These are phyloP conservation scores for Exocentrus adspersus DNA, from an alignment of 2,888 invertebrate species.

Conservation along the genomic window DNA sequence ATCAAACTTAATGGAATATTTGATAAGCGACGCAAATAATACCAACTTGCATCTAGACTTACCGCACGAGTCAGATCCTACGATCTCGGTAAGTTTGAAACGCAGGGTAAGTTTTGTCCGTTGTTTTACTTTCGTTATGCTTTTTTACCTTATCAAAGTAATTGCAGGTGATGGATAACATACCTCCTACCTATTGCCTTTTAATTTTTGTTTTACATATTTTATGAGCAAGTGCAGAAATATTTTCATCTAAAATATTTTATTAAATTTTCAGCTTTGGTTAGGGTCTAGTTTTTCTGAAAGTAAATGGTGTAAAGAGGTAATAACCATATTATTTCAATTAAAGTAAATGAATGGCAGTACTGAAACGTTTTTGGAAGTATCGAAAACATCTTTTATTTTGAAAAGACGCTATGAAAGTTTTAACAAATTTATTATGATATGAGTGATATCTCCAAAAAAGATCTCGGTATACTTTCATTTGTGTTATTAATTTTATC, in stretches of 20 bases:
- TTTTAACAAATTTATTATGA: background rate
- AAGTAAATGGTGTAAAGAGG: conserved; percentile 23
- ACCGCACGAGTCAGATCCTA: conserved; percentile 70
- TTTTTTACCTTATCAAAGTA: conserved; percentile 12
- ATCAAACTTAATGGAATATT: conserved; percentile 77
- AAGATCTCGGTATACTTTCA: background rate
- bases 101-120: conserved; percentile 45
- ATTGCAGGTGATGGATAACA: conserved; percentile 22
- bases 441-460: too few relatives aligned
- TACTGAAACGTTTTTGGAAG: conserved; percentile 13
- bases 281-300: conserved; percentile 28
- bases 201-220: background rate
- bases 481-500: background rate
- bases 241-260: conserved; percentile 3
- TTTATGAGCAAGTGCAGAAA: background rate
- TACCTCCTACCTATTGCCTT: background rate
- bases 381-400: background rate
- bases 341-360: conserved; percentile 16
- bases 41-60: conserved; percentile 70
- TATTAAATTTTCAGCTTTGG: conserved; percentile 30
- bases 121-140: conserved; percentile 26
- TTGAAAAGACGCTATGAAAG: too few relatives aligned
- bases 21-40: conserved; percentile 75
- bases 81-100: conserved; percentile 70
- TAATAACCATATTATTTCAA: conserved; percentile 19